Evolutionary conservation across 1,140 invertebrate species (phyloP), one percentile per base, ranked within the genome.

Genomic region (Epicauta chinensis): DNA sequence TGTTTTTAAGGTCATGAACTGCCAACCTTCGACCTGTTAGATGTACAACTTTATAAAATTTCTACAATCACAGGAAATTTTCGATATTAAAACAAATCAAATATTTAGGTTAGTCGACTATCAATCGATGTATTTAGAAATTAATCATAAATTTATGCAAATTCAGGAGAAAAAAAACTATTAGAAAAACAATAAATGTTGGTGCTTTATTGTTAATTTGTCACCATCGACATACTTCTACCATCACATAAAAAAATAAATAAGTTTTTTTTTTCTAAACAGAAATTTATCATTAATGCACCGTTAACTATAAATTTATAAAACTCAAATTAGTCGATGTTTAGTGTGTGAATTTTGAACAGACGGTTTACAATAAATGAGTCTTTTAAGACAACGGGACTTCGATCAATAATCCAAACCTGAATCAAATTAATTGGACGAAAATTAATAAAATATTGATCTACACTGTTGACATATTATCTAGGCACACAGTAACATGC

Each of bases 1-100:
- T 36, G 36, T 36, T 39, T n/a, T 52, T 56, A 49, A 56, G 55
- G 55, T 56, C 55, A 52, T 56, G 55, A 56, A 56, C 55, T 56
- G 43, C 35, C 55, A 56, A 56, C 55, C 55, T 56, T 42, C 49
- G 55, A 56, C 55, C 55, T 48, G 43, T 49, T 36, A 48, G 40
- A 48, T 37, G 51, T 46, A 51, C 49, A 23, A 23, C 2, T 23
- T 43, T 48, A 56, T 52, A 56, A 56, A 56, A 51, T 43, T 43
- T 48, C 43, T 17, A 40, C 55, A 51, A 56, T 56, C 55, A 52
- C 55, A 52, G 55, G 50, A 56, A 48, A 51, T 51, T 56, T 51
- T 51, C 23, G 23, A 5, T 41, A 34, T 34, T 34, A 34, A 12
- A 34, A 34, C 10, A 34, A 11, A 34, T 2, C 6, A 11, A 11